Conservation (phyloP, 64 coral and sea anemone species). For the Stichodactyla mertensii region DNA sequence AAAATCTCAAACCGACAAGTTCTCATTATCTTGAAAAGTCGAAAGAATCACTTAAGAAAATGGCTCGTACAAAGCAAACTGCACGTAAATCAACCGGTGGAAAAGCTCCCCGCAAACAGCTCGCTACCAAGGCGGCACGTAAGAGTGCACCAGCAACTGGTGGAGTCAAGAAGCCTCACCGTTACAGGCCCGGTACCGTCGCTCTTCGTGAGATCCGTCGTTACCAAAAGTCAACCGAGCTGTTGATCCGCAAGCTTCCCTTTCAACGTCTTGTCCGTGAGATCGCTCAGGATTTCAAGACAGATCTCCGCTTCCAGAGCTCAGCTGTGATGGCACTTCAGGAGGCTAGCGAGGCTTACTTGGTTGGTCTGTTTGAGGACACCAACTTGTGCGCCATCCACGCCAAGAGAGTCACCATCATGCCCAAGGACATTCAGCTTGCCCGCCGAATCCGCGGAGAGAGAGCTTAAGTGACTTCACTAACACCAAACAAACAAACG, state of each 20-base stretch:
- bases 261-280: conserved; percentile 94
- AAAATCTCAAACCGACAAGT: not conserved
- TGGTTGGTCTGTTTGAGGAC: conserved; percentile 96
- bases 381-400: conserved; percentile 98
- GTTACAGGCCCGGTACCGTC: conserved; percentile 90
- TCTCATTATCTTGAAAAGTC: not conserved
- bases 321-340: conserved; percentile 86
- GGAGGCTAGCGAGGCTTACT: conserved; percentile 86
- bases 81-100: conserved; percentile 63
- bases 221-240: conserved; percentile 89
- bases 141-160: conserved; percentile 71
- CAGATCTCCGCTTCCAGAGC: conserved; percentile 84
- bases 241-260: conserved; percentile 85
- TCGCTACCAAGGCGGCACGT: conserved; percentile 60
- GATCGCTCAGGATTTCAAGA: conserved; percentile 94
- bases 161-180: conserved; percentile 76
- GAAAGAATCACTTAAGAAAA: conserved; percentile 1
- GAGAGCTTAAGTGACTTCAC: conserved; percentile 9
- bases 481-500: not conserved
- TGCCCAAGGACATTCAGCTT: conserved; percentile 90
- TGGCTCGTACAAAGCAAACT: conserved; percentile 70
- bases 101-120: conserved; percentile 67
- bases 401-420: conserved; percentile 96
- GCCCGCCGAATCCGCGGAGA: conserved; percentile 72
- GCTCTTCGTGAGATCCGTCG: conserved; percentile 96